Conservation (phyloP, 2,888 invertebrate genomes). For the Dasypolia templi region DNA sequence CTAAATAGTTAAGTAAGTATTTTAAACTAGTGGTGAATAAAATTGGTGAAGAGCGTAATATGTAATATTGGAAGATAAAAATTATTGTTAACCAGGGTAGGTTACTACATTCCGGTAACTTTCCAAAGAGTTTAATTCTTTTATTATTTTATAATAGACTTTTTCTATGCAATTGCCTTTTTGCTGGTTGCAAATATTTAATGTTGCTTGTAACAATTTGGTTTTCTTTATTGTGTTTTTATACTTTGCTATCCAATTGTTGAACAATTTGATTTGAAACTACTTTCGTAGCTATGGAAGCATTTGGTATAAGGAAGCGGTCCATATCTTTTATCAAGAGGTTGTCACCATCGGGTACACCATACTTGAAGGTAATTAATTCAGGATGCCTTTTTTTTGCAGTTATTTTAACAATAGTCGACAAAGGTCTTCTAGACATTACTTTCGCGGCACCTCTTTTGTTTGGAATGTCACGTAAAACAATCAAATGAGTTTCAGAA, state of each 20-base stretch:
- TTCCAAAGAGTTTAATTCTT: background rate
- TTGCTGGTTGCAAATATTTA: background rate
- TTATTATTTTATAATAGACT: background rate
- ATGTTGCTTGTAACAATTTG: background rate
- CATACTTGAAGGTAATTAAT: conserved; percentile 99
- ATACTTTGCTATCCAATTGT: conserved; percentile 83
- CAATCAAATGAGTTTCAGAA: conserved; percentile 95
- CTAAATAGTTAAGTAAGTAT: background rate
- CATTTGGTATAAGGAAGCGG: conserved; percentile 97
- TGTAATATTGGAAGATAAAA: background rate
- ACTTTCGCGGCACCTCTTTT: conserved; percentile 95
- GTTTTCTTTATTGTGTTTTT: conserved; percentile 18
- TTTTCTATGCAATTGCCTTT: background rate
- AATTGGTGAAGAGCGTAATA: background rate
- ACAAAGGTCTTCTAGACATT: conserved; percentile 96
- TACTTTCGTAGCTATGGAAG: conserved; percentile 96
- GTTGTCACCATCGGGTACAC: conserved; percentile 95
- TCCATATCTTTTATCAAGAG: conserved; percentile 97
- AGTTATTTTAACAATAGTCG: conserved; percentile 98
- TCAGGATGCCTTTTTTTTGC: conserved; percentile 98
- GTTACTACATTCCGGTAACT: background rate
- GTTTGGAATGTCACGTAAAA: conserved; percentile 94
- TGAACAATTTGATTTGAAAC: conserved; percentile 96
- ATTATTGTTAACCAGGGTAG: background rate
- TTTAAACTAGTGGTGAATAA: conserved; percentile 1